Evolutionary conservation across 1,140 invertebrate species (phyloP).

Genomic region (Cotesia vestalis): DNA sequence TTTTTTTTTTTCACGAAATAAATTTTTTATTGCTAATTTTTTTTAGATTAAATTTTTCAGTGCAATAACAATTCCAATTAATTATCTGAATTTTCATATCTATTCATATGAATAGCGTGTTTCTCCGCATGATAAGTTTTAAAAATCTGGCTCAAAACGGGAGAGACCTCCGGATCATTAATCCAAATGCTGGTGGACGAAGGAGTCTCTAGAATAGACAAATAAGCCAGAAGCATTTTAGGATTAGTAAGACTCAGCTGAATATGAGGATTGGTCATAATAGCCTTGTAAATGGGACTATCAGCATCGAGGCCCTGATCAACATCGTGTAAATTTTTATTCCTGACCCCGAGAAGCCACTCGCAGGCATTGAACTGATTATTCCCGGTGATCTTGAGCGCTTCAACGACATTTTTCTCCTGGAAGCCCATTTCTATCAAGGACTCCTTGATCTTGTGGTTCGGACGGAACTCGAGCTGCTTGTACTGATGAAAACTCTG

Average conservation of each 20-base stretch:
- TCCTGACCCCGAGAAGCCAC: constrained; percentile 69
- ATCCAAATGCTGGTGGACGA: constrained; percentile 70
- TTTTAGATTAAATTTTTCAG: too few species aligned
- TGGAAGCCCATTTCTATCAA: constrained; percentile 73
- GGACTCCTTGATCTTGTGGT: constrained; percentile 64
- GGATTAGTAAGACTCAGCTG: constrained; percentile 74
- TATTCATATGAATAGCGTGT: constrained; percentile 63
- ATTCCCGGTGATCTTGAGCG: constrained; percentile 70
- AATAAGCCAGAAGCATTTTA: constrained; percentile 71
- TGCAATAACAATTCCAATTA: neutral
- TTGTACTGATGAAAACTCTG: constrained; percentile 67
- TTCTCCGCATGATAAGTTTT: constrained; percentile 75
- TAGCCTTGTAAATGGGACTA: constrained; percentile 71
- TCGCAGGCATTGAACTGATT: constrained; percentile 72
- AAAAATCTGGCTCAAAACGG: constrained; percentile 72
- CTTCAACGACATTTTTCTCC: constrained; percentile 69
- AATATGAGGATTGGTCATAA: constrained; percentile 72
- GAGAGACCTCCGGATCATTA: constrained; percentile 72
- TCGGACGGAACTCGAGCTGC: constrained; percentile 70
- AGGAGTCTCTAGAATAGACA: constrained; percentile 73
- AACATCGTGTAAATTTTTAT: constrained; percentile 65
- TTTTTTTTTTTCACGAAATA: too few species aligned
- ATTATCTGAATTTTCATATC: constrained; percentile 44
- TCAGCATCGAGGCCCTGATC: constrained; percentile 69
- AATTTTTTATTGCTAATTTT: too few species aligned